These are phyloP conservation scores for Asobara japonica DNA, from an alignment of 1,140 invertebrate genomes.

Conservation along the genomic window DNA sequence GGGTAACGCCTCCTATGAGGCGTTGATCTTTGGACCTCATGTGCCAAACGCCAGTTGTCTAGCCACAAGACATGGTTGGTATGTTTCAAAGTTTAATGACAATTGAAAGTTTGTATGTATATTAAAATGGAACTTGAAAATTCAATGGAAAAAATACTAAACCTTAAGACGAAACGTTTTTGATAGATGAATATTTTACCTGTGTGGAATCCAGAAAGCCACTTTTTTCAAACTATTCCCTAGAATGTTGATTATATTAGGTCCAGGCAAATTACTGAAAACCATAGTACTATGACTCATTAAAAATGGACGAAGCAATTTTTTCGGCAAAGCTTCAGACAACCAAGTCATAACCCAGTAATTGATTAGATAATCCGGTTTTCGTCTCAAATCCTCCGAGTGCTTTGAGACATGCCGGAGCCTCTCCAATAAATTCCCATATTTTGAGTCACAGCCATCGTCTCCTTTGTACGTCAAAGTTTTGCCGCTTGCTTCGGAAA, in stretches of 20 bases:
- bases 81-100: too few relatives aligned
- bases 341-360: slow-evolving; percentile 54
- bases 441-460: slow-evolving; percentile 25
- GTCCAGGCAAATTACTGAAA: slow-evolving; percentile 56
- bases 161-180: too few relatives aligned
- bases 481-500: slow-evolving; percentile 39
- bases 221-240: slow-evolving; percentile 49
- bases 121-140: too few relatives aligned
- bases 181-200: slow-evolving; percentile 29
- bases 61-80: too few relatives aligned
- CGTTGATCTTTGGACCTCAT: too few relatives aligned
- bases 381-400: slow-evolving; percentile 41
- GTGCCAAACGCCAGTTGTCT: too few relatives aligned
- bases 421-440: slow-evolving; percentile 36
- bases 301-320: slow-evolving; percentile 41
- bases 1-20: too few relatives aligned
- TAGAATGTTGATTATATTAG: slow-evolving; percentile 43
- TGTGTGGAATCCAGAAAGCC: slow-evolving; percentile 55
- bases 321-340: slow-evolving; percentile 46
- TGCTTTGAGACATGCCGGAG: slow-evolving; percentile 41
- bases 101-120: too few relatives aligned
- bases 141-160: too few relatives aligned
- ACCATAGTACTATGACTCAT: slow-evolving; percentile 52
- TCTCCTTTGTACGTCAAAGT: not conserved
- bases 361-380: slow-evolving; percentile 49